A percentile compares a stretch with the other conserved stretches of the same genome.
Conservation (phyloP, 2,113 vertebrate genomes). For the Hippolais icterina region DNA sequence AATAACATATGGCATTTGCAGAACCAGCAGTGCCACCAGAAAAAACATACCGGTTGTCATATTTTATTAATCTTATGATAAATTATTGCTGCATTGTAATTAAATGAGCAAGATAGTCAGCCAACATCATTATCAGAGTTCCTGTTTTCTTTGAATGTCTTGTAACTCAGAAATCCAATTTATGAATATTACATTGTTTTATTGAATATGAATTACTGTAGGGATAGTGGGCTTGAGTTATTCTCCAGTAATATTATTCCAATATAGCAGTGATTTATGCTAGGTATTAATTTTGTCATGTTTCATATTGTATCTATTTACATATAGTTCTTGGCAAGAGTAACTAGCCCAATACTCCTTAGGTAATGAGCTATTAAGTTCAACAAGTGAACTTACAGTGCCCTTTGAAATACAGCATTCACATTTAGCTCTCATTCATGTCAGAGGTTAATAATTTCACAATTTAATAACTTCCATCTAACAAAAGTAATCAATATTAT, state of each 20-base stretch:
- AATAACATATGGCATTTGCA: slow-evolving; percentile 15
- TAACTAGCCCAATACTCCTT: neutral
- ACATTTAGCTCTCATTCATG: slow-evolving; percentile 9
- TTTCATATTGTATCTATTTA: slow-evolving; percentile 7
- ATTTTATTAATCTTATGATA: slow-evolving; percentile 39
- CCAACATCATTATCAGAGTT: slow-evolving; percentile 23
- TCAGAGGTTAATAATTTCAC: slow-evolving; percentile 2
- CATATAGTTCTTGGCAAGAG: neutral
- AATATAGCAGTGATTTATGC: neutral
- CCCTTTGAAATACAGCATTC: slow-evolving; percentile 9
- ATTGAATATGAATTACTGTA: neutral
- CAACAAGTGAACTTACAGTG: neutral
- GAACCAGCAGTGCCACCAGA: neutral
- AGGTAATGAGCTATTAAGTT: slow-evolving; percentile 34
- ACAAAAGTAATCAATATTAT: neutral
- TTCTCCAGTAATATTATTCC: neutral
- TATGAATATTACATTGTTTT: neutral
- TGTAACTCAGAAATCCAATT: neutral
- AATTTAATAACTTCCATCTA: neutral
- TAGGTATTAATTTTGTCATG: slow-evolving; percentile 6
- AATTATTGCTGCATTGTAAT: neutral
- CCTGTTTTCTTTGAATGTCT: neutral
- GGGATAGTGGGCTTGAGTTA: neutral
- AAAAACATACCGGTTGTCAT: neutral
- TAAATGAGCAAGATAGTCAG: slow-evolving; percentile 8